Conservation (phyloP, 2,113 vertebrate species). For the Stigmatopora nigra region DNA sequence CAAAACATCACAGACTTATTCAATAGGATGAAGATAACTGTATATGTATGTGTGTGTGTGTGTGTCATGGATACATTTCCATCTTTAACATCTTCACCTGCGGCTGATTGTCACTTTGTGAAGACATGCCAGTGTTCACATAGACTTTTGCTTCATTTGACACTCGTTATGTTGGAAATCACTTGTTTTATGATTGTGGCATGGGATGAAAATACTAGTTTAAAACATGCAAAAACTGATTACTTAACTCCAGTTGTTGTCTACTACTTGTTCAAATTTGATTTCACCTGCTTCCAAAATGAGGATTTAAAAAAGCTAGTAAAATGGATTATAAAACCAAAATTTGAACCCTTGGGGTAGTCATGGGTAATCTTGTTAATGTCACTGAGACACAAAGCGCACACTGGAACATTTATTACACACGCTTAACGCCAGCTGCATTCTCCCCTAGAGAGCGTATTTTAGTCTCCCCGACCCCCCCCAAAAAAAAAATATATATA, state of each 20-base stretch:
- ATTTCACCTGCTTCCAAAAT: neutral
- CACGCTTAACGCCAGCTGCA: conserved; percentile 32
- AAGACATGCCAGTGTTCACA: conserved; percentile 31
- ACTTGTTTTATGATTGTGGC: neutral
- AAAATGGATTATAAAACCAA: neutral
- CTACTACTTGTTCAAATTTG: too few relatives aligned
- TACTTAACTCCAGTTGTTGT: too few relatives aligned
- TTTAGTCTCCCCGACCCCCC: conserved; percentile 44
- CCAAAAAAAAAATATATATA: conserved; percentile 53
- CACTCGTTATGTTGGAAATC: conserved; percentile 8
- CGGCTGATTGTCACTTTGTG: conserved; percentile 36
- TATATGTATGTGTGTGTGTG: conserved; percentile 38
- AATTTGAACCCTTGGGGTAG: neutral
- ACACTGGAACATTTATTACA: neutral
- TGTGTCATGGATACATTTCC: conserved; percentile 33
- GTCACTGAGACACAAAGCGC: neutral
- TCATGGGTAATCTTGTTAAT: neutral
- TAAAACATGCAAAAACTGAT: too few relatives aligned
- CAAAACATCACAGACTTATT: conserved; percentile 70
- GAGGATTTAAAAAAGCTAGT: neutral
- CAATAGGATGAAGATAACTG: conserved; percentile 66
- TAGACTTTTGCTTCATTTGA: conserved; percentile 1
- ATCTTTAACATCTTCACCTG: conserved; percentile 53
- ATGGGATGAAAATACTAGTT: neutral
- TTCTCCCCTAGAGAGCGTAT: conserved; percentile 49